These are phyloP conservation scores for Oikopleura albicans DNA, from an alignment of 23 tunicate genomes.

Conservation along the genomic window DNA sequence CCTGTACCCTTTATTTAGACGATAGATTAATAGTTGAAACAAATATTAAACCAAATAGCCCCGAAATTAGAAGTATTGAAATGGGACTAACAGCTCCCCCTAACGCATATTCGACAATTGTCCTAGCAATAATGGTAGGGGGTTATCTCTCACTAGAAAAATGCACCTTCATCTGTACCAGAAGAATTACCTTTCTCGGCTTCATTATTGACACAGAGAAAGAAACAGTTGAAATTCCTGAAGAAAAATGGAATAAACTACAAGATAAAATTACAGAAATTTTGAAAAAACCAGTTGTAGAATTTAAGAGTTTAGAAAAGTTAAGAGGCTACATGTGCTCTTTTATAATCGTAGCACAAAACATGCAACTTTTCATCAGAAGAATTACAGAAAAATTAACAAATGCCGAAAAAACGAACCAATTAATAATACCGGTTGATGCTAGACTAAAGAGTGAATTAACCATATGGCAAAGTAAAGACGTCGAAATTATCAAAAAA, in stretches of 20 bases:
- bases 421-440: not conserved
- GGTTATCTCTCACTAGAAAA: not conserved
- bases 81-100: not conserved
- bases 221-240: not conserved
- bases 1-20: not conserved
- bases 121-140: not conserved
- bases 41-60: not conserved
- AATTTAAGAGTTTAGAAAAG: not conserved
- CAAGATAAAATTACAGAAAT: not conserved
- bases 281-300: not conserved
- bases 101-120: not conserved
- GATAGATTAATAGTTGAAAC: not conserved
- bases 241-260: not conserved
- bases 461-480: not conserved
- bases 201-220: not conserved
- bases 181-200: not conserved
- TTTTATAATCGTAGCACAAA: not conserved
- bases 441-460: not conserved
- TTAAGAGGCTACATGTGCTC: not conserved
- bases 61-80: not conserved
- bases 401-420: not conserved
- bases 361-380: not conserved
- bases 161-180: not conserved
- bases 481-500: not conserved
- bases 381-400: not conserved